These are phyloP conservation scores for Sturnira hondurensis DNA, from an alignment of 2,113 vertebrate genomes.

Conservation along the genomic window DNA sequence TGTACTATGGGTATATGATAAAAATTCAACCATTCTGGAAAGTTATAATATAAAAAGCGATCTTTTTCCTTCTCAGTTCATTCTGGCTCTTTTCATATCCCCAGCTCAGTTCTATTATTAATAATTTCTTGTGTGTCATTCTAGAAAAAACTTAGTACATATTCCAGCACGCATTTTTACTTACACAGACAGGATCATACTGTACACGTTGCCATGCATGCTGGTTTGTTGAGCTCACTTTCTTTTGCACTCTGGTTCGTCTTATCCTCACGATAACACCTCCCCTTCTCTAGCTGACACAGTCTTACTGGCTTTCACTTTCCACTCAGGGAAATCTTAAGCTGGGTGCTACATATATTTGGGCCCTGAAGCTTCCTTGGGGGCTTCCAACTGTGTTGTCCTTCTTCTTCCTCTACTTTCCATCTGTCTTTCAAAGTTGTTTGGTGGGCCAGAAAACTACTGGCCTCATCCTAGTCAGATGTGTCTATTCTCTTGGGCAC, in stretches of 20 bases:
- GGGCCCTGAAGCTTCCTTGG: background rate
- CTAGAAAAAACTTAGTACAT: background rate
- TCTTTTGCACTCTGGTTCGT: slow-evolving; percentile 8
- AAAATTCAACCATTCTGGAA: background rate
- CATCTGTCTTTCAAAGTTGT: background rate
- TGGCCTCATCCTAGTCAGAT: background rate
- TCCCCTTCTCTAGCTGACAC: background rate
- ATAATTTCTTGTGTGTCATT: background rate
- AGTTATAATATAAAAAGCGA: background rate
- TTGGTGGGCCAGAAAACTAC: background rate
- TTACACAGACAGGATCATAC: background rate
- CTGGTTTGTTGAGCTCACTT: background rate
- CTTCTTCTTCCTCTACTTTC: background rate
- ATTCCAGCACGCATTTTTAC: background rate
- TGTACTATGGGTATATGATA: background rate
- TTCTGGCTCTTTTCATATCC: background rate
- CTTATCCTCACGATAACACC: background rate
- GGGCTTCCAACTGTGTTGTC: background rate
- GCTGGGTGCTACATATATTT: background rate
- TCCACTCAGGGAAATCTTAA: background rate
- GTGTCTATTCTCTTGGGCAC: background rate
- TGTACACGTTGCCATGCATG: background rate
- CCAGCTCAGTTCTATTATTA: background rate
- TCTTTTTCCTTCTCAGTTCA: background rate
- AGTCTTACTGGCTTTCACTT: background rate